Percentiles rank a stretch among this genome's conserved stretches.
These are phyloP conservation scores for Cryptophagus acutangulus DNA, from an alignment of 2,888 invertebrate genomes.

Conservation along the genomic window DNA sequence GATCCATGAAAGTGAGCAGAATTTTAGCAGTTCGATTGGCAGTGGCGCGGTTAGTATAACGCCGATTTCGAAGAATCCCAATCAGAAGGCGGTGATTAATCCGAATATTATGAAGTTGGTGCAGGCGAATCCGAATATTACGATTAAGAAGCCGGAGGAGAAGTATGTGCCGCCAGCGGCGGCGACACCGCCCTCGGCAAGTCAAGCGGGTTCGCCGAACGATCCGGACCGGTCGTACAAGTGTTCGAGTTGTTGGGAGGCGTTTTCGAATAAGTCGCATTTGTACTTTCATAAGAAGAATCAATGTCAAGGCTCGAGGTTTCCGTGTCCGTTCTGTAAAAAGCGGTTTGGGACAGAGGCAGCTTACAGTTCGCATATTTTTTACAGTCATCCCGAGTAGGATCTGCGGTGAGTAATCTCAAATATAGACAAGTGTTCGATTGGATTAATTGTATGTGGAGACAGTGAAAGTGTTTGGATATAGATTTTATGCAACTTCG, in stretches of 20 bases:
- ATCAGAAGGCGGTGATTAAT: conserved; percentile 35
- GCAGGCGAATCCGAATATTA: conserved; percentile 46
- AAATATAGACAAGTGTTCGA: no score
- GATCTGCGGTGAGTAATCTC: no score
- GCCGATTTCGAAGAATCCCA: conserved; percentile 41
- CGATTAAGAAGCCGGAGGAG: conserved; percentile 32
- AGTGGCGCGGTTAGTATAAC: conserved; percentile 43
- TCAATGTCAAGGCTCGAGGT: conserved; percentile 46
- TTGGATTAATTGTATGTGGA: no score
- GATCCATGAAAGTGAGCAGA: conserved; percentile 41
- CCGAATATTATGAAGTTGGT: conserved; percentile 45
- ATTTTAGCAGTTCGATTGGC: conserved; percentile 23
- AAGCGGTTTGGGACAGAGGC: conserved; percentile 47
- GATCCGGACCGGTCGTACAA: conserved; percentile 39
- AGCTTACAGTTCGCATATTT: conserved; percentile 49
- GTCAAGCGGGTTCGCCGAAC: neutral
- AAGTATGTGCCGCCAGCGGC: conserved; percentile 8
- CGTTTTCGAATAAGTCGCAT: conserved; percentile 46
- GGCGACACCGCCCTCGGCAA: neutral
- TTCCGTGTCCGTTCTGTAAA: conserved; percentile 48
- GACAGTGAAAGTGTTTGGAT: no score
- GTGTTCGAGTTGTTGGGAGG: conserved; percentile 46
- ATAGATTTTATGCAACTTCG: no score
- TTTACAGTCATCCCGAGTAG: conserved; percentile 48
- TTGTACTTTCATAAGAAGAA: conserved; percentile 49